Conservation (phyloP, 2,797 vertebrate species). For the Aulostomus chinensis region DNA sequence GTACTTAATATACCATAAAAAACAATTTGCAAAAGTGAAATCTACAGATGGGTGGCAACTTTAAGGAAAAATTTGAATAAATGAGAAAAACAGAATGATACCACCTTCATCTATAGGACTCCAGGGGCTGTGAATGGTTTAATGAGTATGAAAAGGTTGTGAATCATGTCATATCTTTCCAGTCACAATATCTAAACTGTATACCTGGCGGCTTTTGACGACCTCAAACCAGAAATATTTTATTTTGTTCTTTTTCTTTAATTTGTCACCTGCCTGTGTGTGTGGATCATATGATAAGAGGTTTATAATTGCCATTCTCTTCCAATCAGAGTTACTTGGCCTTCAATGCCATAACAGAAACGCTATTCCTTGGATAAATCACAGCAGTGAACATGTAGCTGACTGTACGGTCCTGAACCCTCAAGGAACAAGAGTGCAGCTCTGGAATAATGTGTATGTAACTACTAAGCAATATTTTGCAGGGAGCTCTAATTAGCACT, state of each 20-base stretch:
- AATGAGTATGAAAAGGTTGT: too few species aligned
- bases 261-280: background rate
- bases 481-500: slow-evolving; percentile 71
- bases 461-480: slow-evolving; percentile 51
- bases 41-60: too few species aligned
- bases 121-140: too few species aligned
- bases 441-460: slow-evolving; percentile 46
- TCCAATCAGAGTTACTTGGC: slow-evolving; percentile 20
- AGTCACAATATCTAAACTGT: too few species aligned
- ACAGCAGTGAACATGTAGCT: slow-evolving; percentile 29
- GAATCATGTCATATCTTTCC: too few species aligned
- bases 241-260: background rate
- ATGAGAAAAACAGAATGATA: too few species aligned
- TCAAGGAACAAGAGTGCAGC: slow-evolving; percentile 35
- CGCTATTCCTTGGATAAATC: slow-evolving; percentile 26
- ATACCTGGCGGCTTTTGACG: too few species aligned
- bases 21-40: too few species aligned
- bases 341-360: slow-evolving; percentile 22
- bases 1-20: too few species aligned
- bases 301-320: slow-evolving; percentile 33
- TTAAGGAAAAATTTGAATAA: too few species aligned
- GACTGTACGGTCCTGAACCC: slow-evolving; percentile 33
- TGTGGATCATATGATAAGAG: slow-evolving; percentile 10
- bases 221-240: too few species aligned
- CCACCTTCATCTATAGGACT: too few species aligned